A percentile compares a stretch with the other conserved stretches of the same genome.
Conservation (phyloP, 2,113 vertebrate species). For the Phycodurus eques region DNA sequence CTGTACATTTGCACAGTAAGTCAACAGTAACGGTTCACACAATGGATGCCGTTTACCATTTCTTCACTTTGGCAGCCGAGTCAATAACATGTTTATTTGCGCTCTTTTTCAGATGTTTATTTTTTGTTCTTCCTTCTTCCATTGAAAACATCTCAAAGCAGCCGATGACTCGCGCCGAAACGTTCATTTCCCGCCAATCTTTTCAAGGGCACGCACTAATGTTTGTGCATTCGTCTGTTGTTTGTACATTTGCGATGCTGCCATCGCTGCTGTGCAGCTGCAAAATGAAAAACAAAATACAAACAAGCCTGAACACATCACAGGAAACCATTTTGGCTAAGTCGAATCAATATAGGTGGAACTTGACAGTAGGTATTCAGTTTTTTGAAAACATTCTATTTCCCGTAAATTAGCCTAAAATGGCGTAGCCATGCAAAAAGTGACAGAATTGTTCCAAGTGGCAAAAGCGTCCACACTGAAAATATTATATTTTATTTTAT, state of each 20-base stretch:
- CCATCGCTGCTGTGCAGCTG: background rate
- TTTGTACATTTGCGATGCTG: background rate
- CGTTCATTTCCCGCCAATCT: background rate
- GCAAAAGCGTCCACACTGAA: no score
- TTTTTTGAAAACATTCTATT: background rate
- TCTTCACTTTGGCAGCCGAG: background rate
- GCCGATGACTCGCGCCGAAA: background rate
- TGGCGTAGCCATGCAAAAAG: no score
- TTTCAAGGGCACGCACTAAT: background rate
- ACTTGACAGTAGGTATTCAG: background rate
- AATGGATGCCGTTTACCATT: background rate
- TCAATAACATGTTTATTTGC: background rate
- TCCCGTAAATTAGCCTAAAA: no score
- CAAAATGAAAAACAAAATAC: background rate
- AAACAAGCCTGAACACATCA: background rate
- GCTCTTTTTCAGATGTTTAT: background rate
- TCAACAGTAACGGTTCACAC: background rate
- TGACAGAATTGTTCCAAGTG: no score
- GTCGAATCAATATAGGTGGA: background rate
- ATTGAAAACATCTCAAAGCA: background rate
- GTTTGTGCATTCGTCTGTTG: background rate
- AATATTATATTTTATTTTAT: no score
- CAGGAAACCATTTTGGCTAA: background rate
- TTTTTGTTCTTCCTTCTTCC: background rate
- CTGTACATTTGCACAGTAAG: background rate